Conservation (phyloP, 2,888 invertebrate species). For the Octonoba sinensis region DNA sequence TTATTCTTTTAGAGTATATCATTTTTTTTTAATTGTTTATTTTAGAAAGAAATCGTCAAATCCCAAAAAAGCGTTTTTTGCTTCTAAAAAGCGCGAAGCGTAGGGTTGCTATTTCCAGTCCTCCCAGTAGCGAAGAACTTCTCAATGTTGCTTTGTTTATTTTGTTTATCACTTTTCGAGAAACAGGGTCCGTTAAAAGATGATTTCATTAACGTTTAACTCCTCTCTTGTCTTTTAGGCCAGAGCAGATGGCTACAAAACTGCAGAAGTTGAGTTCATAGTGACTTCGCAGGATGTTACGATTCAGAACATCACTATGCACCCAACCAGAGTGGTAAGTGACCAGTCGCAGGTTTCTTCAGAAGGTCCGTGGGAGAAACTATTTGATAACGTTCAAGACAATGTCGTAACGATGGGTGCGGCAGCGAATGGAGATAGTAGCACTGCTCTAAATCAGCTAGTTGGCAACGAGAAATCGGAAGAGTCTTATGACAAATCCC, state of each 20-base stretch:
- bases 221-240: slow-evolving; percentile 20
- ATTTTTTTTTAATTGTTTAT: too few relatives aligned
- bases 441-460: slow-evolving; percentile 13
- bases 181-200: too few relatives aligned
- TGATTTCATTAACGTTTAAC: too few relatives aligned
- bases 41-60: too few relatives aligned
- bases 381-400: slow-evolving; percentile 39
- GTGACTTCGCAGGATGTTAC: slow-evolving; percentile 59
- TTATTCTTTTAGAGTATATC: too few relatives aligned
- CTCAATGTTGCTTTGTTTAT: too few relatives aligned
- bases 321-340: slow-evolving; percentile 63
- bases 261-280: slow-evolving; percentile 56
- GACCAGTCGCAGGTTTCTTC: slow-evolving; percentile 54
- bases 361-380: slow-evolving; percentile 53
- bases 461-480: slow-evolving; percentile 32
- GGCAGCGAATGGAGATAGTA: slow-evolving; percentile 25
- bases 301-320: slow-evolving; percentile 59
- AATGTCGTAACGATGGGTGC: slow-evolving; percentile 17
- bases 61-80: too few relatives aligned
- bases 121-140: too few relatives aligned
- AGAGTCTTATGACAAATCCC: slow-evolving; percentile 8
- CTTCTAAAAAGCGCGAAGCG: too few relatives aligned
- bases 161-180: too few relatives aligned
- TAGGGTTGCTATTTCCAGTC: too few relatives aligned
- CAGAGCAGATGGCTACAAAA: slow-evolving; percentile 62